Conservation (phyloP, 2,113 vertebrate genomes). For the Ceyx cyanopectus region DNA sequence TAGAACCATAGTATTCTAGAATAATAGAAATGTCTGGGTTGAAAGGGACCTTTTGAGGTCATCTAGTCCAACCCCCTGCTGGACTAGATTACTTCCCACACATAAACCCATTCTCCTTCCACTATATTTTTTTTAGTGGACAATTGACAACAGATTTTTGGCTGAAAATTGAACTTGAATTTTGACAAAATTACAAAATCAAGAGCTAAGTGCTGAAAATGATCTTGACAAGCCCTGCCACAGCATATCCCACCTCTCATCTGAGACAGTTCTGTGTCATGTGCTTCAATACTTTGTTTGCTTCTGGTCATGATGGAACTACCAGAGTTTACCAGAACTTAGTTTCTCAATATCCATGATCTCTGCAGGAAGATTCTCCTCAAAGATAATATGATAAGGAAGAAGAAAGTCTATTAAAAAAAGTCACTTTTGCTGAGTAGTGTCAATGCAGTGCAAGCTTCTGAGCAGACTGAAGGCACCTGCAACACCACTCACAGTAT, state of each 20-base stretch:
- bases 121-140: background rate
- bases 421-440: background rate
- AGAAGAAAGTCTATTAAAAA: background rate
- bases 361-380: background rate
- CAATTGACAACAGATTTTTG: background rate
- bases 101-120: background rate
- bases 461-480: background rate
- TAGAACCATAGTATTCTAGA: too few species aligned
- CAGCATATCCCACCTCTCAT: background rate
- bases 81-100: background rate
- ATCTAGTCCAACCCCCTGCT: too few species aligned
- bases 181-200: background rate
- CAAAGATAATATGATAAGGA: rapidly evolving
- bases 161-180: background rate
- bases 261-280: background rate
- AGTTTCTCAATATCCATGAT: background rate
- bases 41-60: too few species aligned
- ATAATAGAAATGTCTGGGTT: too few species aligned
- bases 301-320: rapidly evolving
- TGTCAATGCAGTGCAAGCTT: background rate
- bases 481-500: rapidly evolving
- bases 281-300: rapidly evolving
- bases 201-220: background rate
- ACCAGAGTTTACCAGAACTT: background rate
- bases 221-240: background rate